Evolutionary conservation across 2,113 vertebrate genomes (phyloP).

Genomic region (Heptranchias perlo): DNA sequence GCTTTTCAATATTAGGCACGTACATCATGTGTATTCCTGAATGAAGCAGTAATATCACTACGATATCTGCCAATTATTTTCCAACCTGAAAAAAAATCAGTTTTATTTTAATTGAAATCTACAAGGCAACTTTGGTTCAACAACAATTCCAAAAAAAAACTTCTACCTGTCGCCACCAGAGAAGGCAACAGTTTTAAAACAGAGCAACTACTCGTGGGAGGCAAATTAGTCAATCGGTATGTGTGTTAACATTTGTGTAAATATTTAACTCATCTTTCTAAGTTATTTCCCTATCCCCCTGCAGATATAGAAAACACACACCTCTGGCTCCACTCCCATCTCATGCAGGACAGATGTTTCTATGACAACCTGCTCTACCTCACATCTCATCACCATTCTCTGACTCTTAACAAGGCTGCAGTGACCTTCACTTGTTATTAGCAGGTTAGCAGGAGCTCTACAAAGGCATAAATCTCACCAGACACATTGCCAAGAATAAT

Average conservation of each 20-base stretch:
- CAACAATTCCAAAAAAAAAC: background rate
- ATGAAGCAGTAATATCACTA: too few relatives aligned
- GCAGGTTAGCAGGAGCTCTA: too few relatives aligned
- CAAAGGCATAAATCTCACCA: too few relatives aligned
- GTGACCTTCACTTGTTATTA: too few relatives aligned
- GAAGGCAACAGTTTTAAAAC: background rate
- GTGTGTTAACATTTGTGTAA: background rate
- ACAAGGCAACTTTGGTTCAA: background rate
- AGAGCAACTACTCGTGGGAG: background rate
- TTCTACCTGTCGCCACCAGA: background rate
- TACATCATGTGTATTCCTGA: too few relatives aligned
- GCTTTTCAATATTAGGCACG: too few relatives aligned
- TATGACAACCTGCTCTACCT: background rate
- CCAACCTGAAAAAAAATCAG: background rate
- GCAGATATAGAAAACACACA: background rate
- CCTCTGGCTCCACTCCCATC: background rate
- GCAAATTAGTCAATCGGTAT: background rate
- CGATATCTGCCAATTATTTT: too few relatives aligned
- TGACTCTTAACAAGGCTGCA: too few relatives aligned
- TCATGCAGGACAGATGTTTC: background rate
- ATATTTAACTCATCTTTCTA: background rate
- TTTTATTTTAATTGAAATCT: background rate
- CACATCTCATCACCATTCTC: background rate
- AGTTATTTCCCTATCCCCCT: background rate
- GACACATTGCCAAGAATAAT: too few relatives aligned